phyloP scores from a whole-genome alignment of 2,888 invertebrate genomes.

The Parnassius glacialis region DNA sequence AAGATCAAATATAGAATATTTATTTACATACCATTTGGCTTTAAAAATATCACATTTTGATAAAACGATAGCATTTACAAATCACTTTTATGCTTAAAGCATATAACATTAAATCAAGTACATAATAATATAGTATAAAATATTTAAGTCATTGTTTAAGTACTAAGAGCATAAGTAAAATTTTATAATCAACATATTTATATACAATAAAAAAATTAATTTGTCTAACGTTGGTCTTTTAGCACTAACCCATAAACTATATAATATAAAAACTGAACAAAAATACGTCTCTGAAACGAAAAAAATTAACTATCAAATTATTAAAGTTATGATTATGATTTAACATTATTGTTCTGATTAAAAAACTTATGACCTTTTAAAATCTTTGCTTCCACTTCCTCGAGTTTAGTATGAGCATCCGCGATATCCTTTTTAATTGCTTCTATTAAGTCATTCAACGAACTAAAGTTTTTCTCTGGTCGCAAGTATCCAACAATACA shows the following conservation, averaged over 20 bases:
- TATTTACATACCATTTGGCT: constrained; percentile 16
- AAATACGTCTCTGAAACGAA: neutral
- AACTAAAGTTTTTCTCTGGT: constrained; percentile 90
- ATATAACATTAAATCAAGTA: neutral
- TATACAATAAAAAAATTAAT: neutral
- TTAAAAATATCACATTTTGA: constrained; percentile 17
- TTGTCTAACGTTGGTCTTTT: neutral
- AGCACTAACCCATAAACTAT: neutral
- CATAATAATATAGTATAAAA: neutral
- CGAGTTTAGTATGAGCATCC: constrained; percentile 83
- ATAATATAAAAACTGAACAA: neutral
- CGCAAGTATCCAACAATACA: constrained; percentile 91
- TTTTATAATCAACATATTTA: neutral
- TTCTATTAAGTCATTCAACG: constrained; percentile 86
- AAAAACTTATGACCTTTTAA: constrained; percentile 81
- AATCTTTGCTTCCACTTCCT: constrained; percentile 71
- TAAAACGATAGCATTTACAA: too few relatives aligned
- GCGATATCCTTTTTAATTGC: constrained; percentile 91
- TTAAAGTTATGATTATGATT: neutral
- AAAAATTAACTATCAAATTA: neutral
- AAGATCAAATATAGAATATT: constrained; percentile 9
- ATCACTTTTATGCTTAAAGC: too few relatives aligned
- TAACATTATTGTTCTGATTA: constrained; percentile 19
- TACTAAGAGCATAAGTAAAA: constrained; percentile 1
- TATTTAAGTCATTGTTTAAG: neutral